Evolutionary conservation across 2,113 vertebrate species (phyloP).

Genomic region (Orthonyx spaldingii): DNA sequence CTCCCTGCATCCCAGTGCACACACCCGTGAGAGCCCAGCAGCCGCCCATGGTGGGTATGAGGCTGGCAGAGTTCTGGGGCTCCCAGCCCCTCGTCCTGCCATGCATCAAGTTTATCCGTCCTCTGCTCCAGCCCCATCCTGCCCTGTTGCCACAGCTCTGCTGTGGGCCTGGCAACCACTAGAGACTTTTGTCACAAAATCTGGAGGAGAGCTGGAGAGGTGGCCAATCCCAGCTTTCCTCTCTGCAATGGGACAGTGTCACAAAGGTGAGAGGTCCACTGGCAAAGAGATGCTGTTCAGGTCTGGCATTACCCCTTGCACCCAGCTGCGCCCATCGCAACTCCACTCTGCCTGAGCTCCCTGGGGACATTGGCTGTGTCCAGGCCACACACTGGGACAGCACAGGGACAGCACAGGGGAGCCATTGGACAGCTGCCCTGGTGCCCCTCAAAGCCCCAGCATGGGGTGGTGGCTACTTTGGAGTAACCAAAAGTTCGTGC

Average conservation of each 20-base stretch:
- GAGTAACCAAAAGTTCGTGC: neutral
- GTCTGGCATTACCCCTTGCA: neutral
- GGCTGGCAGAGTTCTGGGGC: neutral
- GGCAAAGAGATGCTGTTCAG: neutral
- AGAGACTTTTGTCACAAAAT: neutral
- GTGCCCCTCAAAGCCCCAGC: neutral
- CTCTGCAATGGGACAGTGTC: neutral
- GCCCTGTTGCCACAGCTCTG: neutral
- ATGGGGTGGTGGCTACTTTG: neutral
- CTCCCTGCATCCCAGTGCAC: neutral
- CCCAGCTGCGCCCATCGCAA: rapidly evolving
- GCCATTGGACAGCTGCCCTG: neutral
- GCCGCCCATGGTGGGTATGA: rapidly evolving
- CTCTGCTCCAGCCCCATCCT: neutral
- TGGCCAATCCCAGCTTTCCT: neutral
- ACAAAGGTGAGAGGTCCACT: neutral
- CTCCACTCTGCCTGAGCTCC: neutral
- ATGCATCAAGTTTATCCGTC: neutral
- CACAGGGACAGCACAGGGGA: neutral
- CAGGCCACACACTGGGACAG: neutral
- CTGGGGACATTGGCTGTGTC: neutral
- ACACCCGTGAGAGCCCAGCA: neutral
- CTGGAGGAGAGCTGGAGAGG: neutral
- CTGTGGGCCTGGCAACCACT: neutral
- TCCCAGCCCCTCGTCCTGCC: neutral